Conservation (phyloP, 2,113 vertebrate species). For the Menura novaehollandiae region DNA sequence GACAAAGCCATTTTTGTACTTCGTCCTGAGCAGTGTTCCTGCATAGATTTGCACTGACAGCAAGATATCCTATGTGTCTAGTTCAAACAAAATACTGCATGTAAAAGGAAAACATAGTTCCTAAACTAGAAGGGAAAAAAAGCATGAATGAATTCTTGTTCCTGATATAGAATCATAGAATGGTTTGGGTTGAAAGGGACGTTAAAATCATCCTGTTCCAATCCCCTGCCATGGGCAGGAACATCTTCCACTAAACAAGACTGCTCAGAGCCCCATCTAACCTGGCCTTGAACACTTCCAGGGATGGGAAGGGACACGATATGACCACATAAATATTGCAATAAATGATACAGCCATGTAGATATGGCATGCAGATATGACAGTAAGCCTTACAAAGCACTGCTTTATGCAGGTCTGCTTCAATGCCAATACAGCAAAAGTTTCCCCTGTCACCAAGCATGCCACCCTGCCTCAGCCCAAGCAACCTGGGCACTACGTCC, state of each 20-base stretch:
- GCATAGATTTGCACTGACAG: not conserved
- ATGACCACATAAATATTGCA: not conserved
- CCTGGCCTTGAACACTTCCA: not conserved
- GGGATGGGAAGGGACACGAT: not conserved
- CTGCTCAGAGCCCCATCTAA: not conserved
- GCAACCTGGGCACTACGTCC: accelerated
- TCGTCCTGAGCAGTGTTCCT: not conserved
- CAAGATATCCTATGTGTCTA: not conserved
- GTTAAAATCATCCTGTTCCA: not conserved
- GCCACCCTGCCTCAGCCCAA: not conserved
- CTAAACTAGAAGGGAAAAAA: not conserved
- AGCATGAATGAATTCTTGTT: not conserved
- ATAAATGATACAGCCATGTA: not conserved
- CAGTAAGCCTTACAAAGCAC: not conserved
- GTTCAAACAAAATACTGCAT: not conserved
- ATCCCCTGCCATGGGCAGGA: not conserved
- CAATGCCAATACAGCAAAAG: not conserved
- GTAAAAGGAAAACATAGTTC: not conserved
- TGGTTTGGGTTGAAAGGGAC: not conserved
- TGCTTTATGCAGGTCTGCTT: not conserved
- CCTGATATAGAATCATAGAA: not conserved
- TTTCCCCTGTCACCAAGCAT: not conserved
- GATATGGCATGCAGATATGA: not conserved
- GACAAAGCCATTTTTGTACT: not conserved
- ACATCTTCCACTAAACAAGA: not conserved